Conservation (phyloP, 2,888 invertebrate genomes). For the Lasioglossum marginatum region DNA sequence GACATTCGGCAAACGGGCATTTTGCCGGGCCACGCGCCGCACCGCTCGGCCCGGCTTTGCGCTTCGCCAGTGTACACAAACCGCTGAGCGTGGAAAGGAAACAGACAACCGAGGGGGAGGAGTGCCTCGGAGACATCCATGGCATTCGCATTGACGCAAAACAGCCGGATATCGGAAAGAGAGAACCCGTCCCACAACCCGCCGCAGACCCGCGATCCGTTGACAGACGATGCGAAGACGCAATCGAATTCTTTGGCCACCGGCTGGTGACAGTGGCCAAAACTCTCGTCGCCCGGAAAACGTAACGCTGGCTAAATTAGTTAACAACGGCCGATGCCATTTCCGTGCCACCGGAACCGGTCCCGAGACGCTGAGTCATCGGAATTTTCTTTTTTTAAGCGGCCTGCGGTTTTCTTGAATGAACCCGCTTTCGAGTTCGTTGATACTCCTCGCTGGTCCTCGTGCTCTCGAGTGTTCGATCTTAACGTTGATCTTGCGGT, state of each 20-base stretch:
- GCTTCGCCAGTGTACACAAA: conserved; percentile 49
- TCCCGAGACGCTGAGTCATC: neutral
- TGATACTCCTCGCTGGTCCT: neutral
- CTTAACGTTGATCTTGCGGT: neutral
- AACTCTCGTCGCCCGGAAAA: neutral
- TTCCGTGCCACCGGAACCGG: neutral
- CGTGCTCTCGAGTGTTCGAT: neutral
- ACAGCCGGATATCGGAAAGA: conserved; percentile 11
- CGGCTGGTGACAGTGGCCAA: neutral
- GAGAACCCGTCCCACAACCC: neutral
- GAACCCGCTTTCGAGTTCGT: neutral
- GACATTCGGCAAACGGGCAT: conserved; percentile 77
- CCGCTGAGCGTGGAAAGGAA: conserved; percentile 21
- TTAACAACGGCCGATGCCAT: neutral
- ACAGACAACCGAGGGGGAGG: conserved; percentile 24
- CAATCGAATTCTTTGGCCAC: neutral
- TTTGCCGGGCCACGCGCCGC: conserved; percentile 58
- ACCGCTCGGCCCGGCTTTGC: conserved; percentile 27
- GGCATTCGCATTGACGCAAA: conserved; percentile 6
- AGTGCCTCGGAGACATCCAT: neutral
- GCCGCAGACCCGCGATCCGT: neutral
- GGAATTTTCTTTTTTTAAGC: conserved; percentile 10
- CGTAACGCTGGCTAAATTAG: conserved; percentile 9
- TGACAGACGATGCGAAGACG: conserved; percentile 4
- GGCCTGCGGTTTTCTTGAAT: neutral